Evolutionary conservation across 2,113 vertebrate genomes (phyloP).

Genomic region (Rattus rattus): DNA sequence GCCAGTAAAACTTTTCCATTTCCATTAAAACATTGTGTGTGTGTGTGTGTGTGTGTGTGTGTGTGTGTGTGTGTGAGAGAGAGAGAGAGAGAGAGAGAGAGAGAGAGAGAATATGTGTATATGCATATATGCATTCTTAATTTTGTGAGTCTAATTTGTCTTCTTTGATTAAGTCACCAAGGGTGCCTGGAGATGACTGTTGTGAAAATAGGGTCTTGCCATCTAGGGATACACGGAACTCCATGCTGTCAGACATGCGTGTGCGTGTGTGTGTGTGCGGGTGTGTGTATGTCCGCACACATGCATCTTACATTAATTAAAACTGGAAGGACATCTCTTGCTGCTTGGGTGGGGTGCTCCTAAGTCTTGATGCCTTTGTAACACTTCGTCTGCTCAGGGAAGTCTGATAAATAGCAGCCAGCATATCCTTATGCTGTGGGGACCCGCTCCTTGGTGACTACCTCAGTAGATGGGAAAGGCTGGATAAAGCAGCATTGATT

Average conservation of each 20-base stretch:
- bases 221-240: not conserved
- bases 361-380: not conserved
- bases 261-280: not conserved
- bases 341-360: not conserved
- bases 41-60: not conserved
- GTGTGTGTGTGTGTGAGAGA: not conserved
- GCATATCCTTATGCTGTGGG: not conserved
- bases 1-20: slow-evolving; percentile 56
- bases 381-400: not conserved
- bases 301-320: slow-evolving; percentile 5
- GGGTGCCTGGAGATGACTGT: not conserved
- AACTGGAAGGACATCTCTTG: not conserved
- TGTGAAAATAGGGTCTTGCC: not conserved
- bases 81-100: too few relatives aligned
- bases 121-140: not conserved
- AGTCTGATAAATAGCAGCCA: not conserved
- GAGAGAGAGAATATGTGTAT: not conserved
- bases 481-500: not conserved
- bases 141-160: slow-evolving; percentile 32
- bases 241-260: not conserved
- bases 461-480: not conserved
- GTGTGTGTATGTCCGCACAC: too few relatives aligned
- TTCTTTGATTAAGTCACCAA: slow-evolving; percentile 45
- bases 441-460: not conserved
- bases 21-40: slow-evolving; percentile 38